Base-by-base conservation (phyloP, 2,888 invertebrate species). In the Spodoptera littoralis region DNA sequence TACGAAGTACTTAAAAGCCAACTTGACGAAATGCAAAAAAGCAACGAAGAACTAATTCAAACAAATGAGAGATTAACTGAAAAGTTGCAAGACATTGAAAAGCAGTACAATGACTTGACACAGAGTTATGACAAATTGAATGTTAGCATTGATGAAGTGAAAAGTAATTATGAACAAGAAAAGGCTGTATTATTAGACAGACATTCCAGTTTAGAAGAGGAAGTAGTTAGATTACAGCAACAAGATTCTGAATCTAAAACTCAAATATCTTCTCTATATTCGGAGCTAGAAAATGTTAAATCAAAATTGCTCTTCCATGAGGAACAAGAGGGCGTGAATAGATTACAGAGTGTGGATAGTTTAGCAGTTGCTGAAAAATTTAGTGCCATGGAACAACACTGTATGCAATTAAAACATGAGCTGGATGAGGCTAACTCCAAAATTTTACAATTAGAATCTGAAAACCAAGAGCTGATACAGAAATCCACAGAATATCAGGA, bases 361-460 rank as follows among this genome's bases (percentile, higher is more conserved):
- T 59, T 80, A 12, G 75, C 78, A 8, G 65, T 89, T 63, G 71
- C 76, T 53, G 85, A 91, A 78, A 85, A 87, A 76, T 85, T 57
- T 55, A 76, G 67, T 55, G 45, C 77, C 3, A 70, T 92, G 61
- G 89, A 92, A 72, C 83, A 91, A 65, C 81, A 90, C 67, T 88
- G 82, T 75, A 57, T 78, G 24, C 81, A 87, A 57, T 72, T 92
- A 30, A 88, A 88, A 64, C 63, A 75, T 54, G 82, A 80, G 52
- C 71, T 93, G 45, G 90, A 93, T 54, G 91, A 94, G 49, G 84
- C 93, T 1, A 90, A 92, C 79, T 83, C 87, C 13, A 93, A 92
- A 80, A 89, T 93, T 68, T 81, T 86, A 56, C 84, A 88, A 5
- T 74, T 91, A 45, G 83, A 90, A 78, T 69, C 71, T 53, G 82